Evolutionary conservation across 2,113 vertebrate species (phyloP), one percentile per base, ranked within the genome.

Genomic region (Cyprinodon variegatus): DNA sequence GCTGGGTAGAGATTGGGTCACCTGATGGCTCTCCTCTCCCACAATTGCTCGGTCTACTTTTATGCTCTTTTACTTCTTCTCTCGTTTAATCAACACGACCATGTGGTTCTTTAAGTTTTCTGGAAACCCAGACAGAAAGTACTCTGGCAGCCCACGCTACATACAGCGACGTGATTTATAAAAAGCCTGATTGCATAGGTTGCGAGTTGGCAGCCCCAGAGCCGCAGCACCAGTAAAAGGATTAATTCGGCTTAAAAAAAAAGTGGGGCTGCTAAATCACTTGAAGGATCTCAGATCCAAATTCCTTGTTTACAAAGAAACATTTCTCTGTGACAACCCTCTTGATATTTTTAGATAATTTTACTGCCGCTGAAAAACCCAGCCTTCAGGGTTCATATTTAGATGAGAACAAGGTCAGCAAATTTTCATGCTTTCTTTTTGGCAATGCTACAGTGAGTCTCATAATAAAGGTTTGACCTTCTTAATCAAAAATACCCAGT

Each of bases 1-100:
- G 91, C 86, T 71, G 86, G 85, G 83, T 78, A 85, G 76, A 91
- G 93, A 93, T 91, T 93, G 89, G 93, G 90, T 84, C 80, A 88
- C 65, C 71, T 81, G 83, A 87, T 86, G 88, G 69, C 69, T 89
- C 72, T 67, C 70, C 36, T 59, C 29, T 68, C 57, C 83, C 72
- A 13, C 41, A 11, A 57, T 75, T 40, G 0, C 75, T 57, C 11
- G 68, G 57, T 74, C 60, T 60, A 72, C 76, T 85, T 91, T 86
- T 77, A 80, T 65, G 14, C 69, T 48, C 68, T 38, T 66, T 38
- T 50, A 76, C 77, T 78, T 78, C 74, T 0, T 2, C 72, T 71
- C 53, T 59, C 1, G 22, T 61, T 82, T 82, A 83, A 86, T 85
- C 67, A 90, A 85, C 85, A 77, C 38, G 10, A 84, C 77, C 77